Evolutionary conservation across 2,113 vertebrate species (phyloP).

Genomic region (Coryphaenoides rupestris): DNA sequence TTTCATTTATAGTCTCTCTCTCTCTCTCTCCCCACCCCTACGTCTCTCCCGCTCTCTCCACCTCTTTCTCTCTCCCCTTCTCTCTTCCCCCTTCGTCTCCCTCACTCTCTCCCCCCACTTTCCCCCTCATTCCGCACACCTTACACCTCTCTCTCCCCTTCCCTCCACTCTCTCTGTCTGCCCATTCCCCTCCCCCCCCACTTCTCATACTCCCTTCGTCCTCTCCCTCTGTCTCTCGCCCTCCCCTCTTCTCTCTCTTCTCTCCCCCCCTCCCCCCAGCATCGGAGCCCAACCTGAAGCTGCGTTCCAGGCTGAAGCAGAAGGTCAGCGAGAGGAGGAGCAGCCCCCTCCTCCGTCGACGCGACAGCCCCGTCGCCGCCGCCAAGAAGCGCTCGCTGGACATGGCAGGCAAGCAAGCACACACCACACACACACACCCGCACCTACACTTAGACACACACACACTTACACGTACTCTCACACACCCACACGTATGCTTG

Average conservation of each 20-base stretch:
- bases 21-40: too few species aligned
- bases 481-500: neutral
- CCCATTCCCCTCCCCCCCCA: too few species aligned
- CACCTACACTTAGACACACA: neutral
- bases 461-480: neutral
- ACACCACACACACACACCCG: neutral
- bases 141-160: neutral
- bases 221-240: neutral
- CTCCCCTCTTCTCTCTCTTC: neutral
- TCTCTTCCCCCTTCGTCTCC: neutral
- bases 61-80: neutral
- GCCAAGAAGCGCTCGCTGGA: conserved; percentile 91
- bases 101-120: neutral
- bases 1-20: too few species aligned
- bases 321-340: conserved; percentile 92
- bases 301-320: conserved; percentile 92
- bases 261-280: conserved; percentile 59
- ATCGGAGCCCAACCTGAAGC: conserved; percentile 92
- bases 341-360: conserved; percentile 87
- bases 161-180: too few species aligned
- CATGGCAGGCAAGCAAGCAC: conserved; percentile 74
- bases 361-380: conserved; percentile 83
- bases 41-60: neutral
- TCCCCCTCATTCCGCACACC: neutral
- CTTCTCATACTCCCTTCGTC: neutral